phyloP scores from a whole-genome alignment of 2,888 invertebrate species.

The Drosophila recens region DNA sequence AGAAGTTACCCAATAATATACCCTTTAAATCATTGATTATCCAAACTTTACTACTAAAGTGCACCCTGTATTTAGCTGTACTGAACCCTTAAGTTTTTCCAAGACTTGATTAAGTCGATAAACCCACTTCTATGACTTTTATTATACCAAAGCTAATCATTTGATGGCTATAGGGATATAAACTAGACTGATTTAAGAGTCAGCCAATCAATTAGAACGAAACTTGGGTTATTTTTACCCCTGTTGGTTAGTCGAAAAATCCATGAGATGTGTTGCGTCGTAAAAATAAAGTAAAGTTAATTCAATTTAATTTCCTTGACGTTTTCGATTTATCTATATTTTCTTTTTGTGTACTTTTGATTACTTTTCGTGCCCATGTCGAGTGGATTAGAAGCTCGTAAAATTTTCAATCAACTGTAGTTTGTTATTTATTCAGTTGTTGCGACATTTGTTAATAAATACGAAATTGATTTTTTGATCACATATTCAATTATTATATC shows the following conservation, averaged over 20 bases:
- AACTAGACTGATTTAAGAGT: conserved; percentile 4
- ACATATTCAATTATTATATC: conserved; percentile 19
- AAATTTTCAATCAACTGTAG: conserved; percentile 46
- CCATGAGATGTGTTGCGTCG: background rate
- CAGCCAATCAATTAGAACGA: conserved; percentile 14
- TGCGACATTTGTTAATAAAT: too few relatives aligned
- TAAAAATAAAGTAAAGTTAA: conserved; percentile 16
- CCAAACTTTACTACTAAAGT: background rate
- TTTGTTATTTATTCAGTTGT: conserved; percentile 4
- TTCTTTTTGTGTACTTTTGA: conserved; percentile 5
- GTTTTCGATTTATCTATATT: conserved; percentile 7
- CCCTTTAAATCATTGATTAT: background rate
- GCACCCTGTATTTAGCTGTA: background rate
- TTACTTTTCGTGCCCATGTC: conserved; percentile 15
- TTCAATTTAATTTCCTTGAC: conserved; percentile 12
- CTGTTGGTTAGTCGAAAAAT: background rate
- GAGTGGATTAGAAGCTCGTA: conserved; percentile 51
- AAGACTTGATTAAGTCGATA: background rate
- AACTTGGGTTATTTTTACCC: background rate
- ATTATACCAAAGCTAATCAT: conserved; percentile 1
- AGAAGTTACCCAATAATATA: too few relatives aligned
- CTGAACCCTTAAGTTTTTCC: background rate
- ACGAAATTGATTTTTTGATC: background rate
- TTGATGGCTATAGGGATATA: conserved; percentile 4
- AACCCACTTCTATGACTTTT: conserved; percentile 2